phyloP scores from a whole-genome alignment of 2,113 vertebrate genomes.

The Rhinichthys klamathensis region DNA sequence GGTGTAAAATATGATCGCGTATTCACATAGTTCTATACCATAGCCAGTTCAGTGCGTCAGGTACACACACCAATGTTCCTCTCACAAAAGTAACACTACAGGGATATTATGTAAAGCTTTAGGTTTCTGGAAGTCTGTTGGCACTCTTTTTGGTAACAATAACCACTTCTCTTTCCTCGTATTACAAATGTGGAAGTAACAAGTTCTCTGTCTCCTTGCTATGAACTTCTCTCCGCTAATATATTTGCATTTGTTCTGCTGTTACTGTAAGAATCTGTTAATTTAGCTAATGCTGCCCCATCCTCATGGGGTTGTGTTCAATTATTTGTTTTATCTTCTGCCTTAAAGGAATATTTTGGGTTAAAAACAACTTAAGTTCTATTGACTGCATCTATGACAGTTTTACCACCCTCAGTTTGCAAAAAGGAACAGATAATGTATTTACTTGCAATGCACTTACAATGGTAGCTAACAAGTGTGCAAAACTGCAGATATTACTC shows the following conservation, averaged over 20 bases:
- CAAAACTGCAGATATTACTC: not conserved
- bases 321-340: not conserved
- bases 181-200: slow-evolving; percentile 5
- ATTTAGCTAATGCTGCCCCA: not conserved
- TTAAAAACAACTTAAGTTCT: not conserved
- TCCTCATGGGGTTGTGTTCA: not conserved
- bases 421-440: not conserved
- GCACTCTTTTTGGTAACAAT: not conserved
- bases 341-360: not conserved
- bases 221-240: not conserved
- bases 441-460: not conserved
- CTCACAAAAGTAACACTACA: not conserved
- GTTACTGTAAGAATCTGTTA: not conserved
- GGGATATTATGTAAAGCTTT: not conserved
- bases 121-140: not conserved
- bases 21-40: not conserved
- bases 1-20: not conserved
- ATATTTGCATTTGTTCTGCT: not conserved
- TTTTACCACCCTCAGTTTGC: not conserved
- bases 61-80: not conserved
- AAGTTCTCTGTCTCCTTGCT: not conserved
- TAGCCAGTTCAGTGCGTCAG: not conserved
- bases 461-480: not conserved
- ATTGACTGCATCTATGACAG: not conserved
- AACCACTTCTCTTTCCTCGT: not conserved